These are phyloP conservation scores for Callaeas wilsoni DNA, from an alignment of 2,113 vertebrate species.

Conservation along the genomic window DNA sequence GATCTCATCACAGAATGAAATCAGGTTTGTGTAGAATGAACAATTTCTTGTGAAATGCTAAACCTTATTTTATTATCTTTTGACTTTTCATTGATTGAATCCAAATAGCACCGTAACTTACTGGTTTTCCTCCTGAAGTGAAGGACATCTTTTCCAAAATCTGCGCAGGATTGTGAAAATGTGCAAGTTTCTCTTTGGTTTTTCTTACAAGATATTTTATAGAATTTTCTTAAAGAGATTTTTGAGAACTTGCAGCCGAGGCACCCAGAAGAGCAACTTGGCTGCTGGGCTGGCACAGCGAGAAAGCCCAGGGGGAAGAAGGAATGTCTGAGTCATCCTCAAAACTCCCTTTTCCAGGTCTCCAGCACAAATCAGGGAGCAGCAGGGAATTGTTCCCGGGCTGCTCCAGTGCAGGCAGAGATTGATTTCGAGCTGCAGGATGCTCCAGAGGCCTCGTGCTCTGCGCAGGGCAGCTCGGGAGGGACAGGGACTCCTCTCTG, in stretches of 20 bases:
- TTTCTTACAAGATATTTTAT: not conserved
- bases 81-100: not conserved
- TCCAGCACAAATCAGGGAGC: slow-evolving; percentile 11
- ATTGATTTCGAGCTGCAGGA: not conserved
- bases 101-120: not conserved
- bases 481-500: not conserved
- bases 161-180: not conserved
- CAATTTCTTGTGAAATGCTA: not conserved
- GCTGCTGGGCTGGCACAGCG: not conserved
- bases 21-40: not conserved
- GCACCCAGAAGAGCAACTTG: not conserved
- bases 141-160: not conserved
- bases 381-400: not conserved
- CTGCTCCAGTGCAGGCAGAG: not conserved
- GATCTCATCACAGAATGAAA: not conserved
- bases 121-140: not conserved
- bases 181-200: not conserved
- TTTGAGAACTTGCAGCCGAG: not conserved
- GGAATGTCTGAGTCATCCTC: slow-evolving; percentile 25
- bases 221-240: not conserved
- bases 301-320: not conserved
- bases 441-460: not conserved
- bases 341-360: not conserved
- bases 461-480: not conserved
- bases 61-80: not conserved